Conservation (phyloP, 2,797 vertebrate genomes). For the Eulemur rubriventer region DNA sequence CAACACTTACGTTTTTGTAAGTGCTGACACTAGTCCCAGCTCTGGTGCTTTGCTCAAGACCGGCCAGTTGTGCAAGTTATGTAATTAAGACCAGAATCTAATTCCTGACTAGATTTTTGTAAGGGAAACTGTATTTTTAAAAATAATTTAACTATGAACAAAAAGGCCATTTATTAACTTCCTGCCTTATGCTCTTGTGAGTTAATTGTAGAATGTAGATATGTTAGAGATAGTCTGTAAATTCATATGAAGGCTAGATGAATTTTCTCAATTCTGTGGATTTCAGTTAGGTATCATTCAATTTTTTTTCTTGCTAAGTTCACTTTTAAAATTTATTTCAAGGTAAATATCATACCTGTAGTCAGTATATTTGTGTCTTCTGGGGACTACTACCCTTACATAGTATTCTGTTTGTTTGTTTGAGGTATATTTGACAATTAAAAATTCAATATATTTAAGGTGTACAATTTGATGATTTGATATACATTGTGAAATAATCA, state of each 20-base stretch:
- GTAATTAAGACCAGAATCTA: neutral
- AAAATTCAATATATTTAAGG: neutral
- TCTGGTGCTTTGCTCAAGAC: neutral
- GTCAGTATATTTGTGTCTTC: neutral
- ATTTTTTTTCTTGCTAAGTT: neutral
- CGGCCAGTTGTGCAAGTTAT: neutral
- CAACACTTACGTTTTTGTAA: neutral
- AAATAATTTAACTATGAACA: neutral
- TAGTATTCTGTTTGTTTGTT: neutral
- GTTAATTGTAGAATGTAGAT: neutral
- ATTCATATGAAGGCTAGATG: neutral
- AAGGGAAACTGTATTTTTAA: neutral
- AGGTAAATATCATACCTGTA: neutral
- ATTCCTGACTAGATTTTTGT: neutral
- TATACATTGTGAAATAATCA: neutral
- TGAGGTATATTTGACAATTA: neutral
- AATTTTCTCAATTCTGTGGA: neutral
- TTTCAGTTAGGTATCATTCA: neutral
- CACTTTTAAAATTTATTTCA: slow-evolving; percentile 31
- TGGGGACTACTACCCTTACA: neutral
- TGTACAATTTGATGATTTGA: neutral
- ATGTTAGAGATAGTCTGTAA: neutral
- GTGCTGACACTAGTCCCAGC: neutral
- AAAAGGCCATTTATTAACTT: neutral
- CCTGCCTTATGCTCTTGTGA: neutral